These are phyloP conservation scores for Sarcophaga rosellei DNA, from an alignment of 2,888 invertebrate species.

Conservation along the genomic window DNA sequence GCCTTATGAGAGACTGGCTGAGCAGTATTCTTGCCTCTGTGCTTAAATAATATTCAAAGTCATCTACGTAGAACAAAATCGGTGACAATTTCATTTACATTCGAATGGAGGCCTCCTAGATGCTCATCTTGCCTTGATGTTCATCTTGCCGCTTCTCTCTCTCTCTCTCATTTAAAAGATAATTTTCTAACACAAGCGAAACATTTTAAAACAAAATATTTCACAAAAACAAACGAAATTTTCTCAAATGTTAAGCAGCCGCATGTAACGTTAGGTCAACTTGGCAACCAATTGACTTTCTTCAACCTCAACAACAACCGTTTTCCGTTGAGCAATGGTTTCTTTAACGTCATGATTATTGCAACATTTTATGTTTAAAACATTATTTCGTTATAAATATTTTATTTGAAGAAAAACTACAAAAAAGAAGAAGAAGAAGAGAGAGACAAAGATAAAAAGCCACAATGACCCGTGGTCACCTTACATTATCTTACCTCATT, in stretches of 20 bases:
- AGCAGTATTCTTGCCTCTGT: no score
- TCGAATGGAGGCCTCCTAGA: no score
- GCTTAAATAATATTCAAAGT: no score
- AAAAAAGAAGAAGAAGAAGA: not conserved
- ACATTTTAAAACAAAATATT: not conserved
- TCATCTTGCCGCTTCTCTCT: no score
- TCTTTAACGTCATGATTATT: not conserved
- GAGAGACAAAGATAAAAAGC: slow-evolving; percentile 13
- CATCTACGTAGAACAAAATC: no score
- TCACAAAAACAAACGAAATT: not conserved
- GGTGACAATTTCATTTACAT: no score
- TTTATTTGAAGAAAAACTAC: no score
- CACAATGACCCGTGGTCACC: slow-evolving; percentile 52
- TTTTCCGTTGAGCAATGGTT: not conserved
- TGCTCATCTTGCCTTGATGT: no score
- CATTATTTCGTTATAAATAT: not conserved
- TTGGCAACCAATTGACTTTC: not conserved
- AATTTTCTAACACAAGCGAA: not conserved
- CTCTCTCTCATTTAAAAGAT: not conserved
- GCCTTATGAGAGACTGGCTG: no score
- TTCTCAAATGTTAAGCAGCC: not conserved
- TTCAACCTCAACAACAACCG: not conserved
- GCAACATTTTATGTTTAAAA: not conserved
- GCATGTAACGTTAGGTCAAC: not conserved
- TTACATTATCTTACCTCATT: slow-evolving; percentile 32